These are phyloP conservation scores for Tetragonula clypearis DNA, from an alignment of 1,140 invertebrate species.

Conservation along the genomic window DNA sequence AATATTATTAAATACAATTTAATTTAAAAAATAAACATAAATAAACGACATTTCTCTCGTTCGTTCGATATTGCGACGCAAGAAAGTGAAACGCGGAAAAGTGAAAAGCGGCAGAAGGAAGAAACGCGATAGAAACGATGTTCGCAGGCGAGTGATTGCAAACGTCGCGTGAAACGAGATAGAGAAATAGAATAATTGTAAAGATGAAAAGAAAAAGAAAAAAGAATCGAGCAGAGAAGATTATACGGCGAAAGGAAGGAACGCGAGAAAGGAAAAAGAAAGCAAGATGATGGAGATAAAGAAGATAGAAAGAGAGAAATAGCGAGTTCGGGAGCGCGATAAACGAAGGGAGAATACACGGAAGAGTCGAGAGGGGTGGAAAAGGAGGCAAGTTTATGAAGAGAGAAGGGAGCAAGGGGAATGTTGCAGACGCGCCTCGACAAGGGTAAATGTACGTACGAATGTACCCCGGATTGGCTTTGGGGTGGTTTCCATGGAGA, in stretches of 20 bases:
- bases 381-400: background rate
- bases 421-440: slow-evolving; percentile 64
- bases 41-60: background rate
- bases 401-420: slow-evolving; percentile 6
- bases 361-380: background rate
- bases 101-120: background rate
- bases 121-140: background rate
- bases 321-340: background rate
- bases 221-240: background rate
- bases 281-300: background rate
- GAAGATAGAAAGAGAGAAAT: background rate
- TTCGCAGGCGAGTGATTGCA: background rate
- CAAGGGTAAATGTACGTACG: slow-evolving; percentile 70
- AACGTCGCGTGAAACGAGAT: background rate
- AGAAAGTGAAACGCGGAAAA: background rate
- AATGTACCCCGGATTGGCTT: slow-evolving; percentile 71
- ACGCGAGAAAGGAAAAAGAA: too few species aligned
- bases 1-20: background rate
- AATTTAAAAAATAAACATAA: background rate
- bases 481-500: slow-evolving; percentile 70
- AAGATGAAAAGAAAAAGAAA: background rate
- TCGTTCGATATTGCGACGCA: too few species aligned
- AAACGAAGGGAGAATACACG: slow-evolving; percentile 14
- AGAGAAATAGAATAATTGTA: background rate
- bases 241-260: background rate